These are phyloP conservation scores for Aphidius gifuensis DNA, from an alignment of 1,140 invertebrate species.

Conservation along the genomic window DNA sequence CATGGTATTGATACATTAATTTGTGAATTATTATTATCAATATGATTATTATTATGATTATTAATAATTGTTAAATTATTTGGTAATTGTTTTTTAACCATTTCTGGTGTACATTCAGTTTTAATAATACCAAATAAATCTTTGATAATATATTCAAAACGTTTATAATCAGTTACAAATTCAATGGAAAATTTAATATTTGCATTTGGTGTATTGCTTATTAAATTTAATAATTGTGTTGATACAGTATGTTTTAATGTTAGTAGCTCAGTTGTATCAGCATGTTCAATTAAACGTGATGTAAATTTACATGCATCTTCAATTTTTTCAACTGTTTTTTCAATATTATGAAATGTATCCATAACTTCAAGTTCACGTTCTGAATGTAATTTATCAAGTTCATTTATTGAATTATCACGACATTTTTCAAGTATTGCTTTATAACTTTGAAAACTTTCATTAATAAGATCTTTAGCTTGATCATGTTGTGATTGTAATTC, in stretches of 20 bases:
- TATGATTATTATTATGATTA: conserved; percentile 6
- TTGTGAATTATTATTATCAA: conserved; percentile 25
- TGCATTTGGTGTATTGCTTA: conserved; percentile 75
- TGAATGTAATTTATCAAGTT: conserved; percentile 77
- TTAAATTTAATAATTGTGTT: conserved; percentile 71
- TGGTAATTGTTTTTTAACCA: conserved; percentile 30
- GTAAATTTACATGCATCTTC: conserved; percentile 84
- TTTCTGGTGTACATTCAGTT: conserved; percentile 56
- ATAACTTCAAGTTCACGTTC: conserved; percentile 83
- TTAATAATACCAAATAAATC: conserved; percentile 71
- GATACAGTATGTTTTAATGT: conserved; percentile 74
- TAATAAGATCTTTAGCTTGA: conserved; percentile 78
- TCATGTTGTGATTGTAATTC: conserved; percentile 83
- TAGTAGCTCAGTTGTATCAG: conserved; percentile 79
- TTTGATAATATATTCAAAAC: conserved; percentile 67
- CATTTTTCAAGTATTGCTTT: conserved; percentile 78
- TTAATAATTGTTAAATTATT: conserved; percentile 26
- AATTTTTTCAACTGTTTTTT: conserved; percentile 76
- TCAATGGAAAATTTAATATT: conserved; percentile 75
- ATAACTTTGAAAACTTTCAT: conserved; percentile 80
- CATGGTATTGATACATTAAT: conserved; percentile 47
- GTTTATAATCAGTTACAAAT: conserved; percentile 76
- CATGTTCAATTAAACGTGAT: conserved; percentile 72
- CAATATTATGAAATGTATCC: conserved; percentile 78
- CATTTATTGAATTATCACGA: conserved; percentile 70